These are phyloP conservation scores for Orchesella flavescens DNA, from an alignment of 2,888 invertebrate species.

Conservation along the genomic window DNA sequence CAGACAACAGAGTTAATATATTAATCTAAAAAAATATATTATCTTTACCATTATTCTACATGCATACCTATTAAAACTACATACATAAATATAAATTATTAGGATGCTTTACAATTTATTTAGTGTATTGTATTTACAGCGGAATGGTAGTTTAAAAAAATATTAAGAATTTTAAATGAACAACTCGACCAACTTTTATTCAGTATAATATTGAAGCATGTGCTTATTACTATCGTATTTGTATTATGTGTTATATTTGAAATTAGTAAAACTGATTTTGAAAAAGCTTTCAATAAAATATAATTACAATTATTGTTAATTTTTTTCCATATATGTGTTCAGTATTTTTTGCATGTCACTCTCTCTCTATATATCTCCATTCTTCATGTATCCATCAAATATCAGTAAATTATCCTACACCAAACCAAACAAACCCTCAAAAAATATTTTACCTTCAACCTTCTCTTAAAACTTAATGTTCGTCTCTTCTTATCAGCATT, in stretches of 20 bases:
- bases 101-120: constrained; percentile 15
- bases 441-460: not conserved
- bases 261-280: constrained; percentile 35
- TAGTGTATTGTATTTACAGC: constrained; percentile 1
- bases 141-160: constrained; percentile 21
- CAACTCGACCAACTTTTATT: constrained; percentile 25
- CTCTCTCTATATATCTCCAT: no score
- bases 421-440: no score
- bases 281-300: constrained; percentile 32
- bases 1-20: constrained; percentile 11
- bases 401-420: no score
- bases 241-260: constrained; percentile 29
- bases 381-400: not conserved
- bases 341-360: constrained; percentile 24
- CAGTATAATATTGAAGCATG: constrained; percentile 20
- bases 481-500: not conserved
- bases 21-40: not conserved
- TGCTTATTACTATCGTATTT: constrained; percentile 29
- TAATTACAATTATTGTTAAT: constrained; percentile 29
- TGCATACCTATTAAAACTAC: not conserved
- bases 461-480: not conserved
- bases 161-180: constrained; percentile 17
- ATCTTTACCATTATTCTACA: constrained; percentile 2
- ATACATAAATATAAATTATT: not conserved
- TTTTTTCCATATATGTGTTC: constrained; percentile 10